phyloP scores from a whole-genome alignment of 37 sponge, comb jelly and placozoan genomes.

The Ianthella basta region DNA sequence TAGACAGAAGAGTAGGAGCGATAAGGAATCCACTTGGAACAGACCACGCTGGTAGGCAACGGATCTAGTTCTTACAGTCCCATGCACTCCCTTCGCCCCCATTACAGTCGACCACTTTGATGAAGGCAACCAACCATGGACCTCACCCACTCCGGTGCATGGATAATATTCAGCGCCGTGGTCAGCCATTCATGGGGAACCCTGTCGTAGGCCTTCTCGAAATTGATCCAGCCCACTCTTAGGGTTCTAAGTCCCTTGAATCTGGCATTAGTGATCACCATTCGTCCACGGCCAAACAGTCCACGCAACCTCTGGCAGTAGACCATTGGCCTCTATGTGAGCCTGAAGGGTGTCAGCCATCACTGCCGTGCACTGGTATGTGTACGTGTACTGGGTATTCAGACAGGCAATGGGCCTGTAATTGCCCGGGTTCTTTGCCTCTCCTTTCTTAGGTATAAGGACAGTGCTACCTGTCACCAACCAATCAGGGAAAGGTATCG shows the following conservation, averaged over 20 bases:
- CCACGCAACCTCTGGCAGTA: not conserved
- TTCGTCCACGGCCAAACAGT: not conserved
- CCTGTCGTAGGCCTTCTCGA: conserved; percentile 9
- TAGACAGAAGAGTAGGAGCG: conserved; percentile 40
- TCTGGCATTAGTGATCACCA: not conserved
- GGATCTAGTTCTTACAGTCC: not conserved
- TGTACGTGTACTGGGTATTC: conserved; percentile 45
- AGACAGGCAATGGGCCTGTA: conserved; percentile 40
- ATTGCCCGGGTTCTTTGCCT: conserved; percentile 13
- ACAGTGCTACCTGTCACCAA: not conserved
- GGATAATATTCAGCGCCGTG: not conserved
- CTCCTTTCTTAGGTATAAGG: conserved; percentile 44
- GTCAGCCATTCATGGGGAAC: conserved; percentile 21
- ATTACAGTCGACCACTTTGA: not conserved
- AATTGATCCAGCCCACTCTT: conserved; percentile 23
- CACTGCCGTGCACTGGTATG: no score
- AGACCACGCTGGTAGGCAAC: conserved; percentile 1
- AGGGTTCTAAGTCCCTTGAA: not conserved
- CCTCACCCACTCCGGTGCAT: no score
- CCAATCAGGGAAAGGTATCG: conserved; percentile 7
- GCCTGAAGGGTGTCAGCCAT: not conserved
- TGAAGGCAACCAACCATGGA: not conserved
- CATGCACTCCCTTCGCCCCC: not conserved
- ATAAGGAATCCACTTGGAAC: conserved; percentile 50
- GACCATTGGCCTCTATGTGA: not conserved